Base-by-base conservation (phyloP, 2,797 vertebrate species). In the Sus cebifrons region DNA sequence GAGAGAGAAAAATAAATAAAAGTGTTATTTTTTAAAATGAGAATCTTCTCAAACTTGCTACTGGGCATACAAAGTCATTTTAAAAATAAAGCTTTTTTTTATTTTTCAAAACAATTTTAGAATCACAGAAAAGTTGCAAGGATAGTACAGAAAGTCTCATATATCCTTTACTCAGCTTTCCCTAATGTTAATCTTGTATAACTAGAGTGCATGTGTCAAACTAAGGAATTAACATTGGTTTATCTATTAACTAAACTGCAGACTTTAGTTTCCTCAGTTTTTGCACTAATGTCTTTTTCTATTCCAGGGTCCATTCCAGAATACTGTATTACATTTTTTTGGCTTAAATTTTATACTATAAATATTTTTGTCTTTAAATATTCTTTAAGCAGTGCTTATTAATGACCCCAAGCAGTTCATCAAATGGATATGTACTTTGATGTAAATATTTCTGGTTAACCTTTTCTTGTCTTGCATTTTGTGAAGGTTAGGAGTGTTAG, bases 371-470 rank as follows among this genome's bases (percentile, higher is more conserved):
- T 79, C 52, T 64, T 83, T 75, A 70, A 40, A 58, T 87, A 56
- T 56, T 93, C 67, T 93, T 91, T 95, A 91, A 94, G 60, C 21
- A 89, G 14, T 92, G 27, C 21, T 92, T 89, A 49, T 79, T 89
- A 79, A n/a, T 91, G 52, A 18, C 32, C 36, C 71, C 10, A 10
- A 64, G 70, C 65, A 84, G 16, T 64, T 84, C 9, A 84, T 92
- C 56, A 96, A 29, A 64, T 73, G 64, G 56, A 82, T 78, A 94
- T 89, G 58, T 64, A 67, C 49, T 65, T 49, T 44, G 67, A 54
- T 79, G 36, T 52, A 89, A 89, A 81, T 81, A 75, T 81, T 74
- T 86, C 79, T 89, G 20, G 16, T 79, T 85, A 89, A 67, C 10
- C 56, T 83, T 71, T 75, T 94, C 18, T 44, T 21, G 21, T 65